Conservation (phyloP, 2,797 vertebrate genomes). For the Sibirionetta formosa region DNA sequence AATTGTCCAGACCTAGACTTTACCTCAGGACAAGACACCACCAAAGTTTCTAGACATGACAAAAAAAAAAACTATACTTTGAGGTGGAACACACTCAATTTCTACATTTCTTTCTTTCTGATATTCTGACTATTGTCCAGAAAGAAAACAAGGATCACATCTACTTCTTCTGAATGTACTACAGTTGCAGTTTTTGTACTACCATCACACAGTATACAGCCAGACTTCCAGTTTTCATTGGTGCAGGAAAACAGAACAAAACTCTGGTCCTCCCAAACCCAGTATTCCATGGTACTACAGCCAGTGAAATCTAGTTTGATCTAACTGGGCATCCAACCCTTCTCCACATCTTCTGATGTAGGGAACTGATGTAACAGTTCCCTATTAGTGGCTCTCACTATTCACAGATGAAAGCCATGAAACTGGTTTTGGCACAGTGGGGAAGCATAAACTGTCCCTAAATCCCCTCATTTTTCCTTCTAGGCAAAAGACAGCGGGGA, state of each 20-base stretch:
- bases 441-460: neutral
- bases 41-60: neutral
- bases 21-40: neutral
- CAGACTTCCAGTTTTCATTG: neutral
- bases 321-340: neutral
- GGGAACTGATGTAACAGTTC: neutral
- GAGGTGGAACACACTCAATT: neutral
- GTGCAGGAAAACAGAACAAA: neutral
- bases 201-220: neutral
- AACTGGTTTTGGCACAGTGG: neutral
- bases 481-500: neutral
- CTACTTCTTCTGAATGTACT: neutral
- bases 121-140: neutral
- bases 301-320: neutral
- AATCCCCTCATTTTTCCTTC: neutral
- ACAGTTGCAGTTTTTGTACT: neutral
- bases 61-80: neutral
- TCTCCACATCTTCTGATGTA: neutral
- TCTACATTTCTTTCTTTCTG: fast-evolving
- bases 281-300: neutral
- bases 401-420: neutral
- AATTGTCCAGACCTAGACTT: neutral
- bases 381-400: neutral
- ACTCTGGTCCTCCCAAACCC: neutral
- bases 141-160: neutral